Conservation (phyloP, 2,113 vertebrate genomes). For the Syngnathus floridae region DNA sequence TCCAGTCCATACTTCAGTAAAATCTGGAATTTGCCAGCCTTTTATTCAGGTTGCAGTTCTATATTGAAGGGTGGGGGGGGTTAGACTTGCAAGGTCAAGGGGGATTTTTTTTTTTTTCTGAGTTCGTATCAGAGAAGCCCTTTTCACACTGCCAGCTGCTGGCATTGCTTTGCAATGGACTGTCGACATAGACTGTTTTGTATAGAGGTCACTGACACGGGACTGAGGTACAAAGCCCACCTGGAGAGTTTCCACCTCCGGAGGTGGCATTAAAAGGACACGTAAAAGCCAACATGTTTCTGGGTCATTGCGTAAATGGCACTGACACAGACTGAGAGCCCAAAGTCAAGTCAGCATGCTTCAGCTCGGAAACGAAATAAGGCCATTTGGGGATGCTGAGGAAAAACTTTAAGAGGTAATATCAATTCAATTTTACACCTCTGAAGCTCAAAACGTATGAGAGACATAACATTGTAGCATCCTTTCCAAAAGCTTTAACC, state of each 20-base stretch:
- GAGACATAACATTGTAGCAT: not conserved
- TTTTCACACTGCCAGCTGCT: not conserved
- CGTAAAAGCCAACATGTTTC: not conserved
- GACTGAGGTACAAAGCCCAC: not conserved
- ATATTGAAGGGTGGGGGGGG: too few species aligned
- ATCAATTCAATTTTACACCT: not conserved
- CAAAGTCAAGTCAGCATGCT: too few species aligned
- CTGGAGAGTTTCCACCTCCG: not conserved
- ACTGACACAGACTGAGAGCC: not conserved
- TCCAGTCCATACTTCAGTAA: not conserved
- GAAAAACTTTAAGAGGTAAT: too few species aligned
- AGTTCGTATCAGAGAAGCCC: not conserved
- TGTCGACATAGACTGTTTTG: not conserved
- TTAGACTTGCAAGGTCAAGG: too few species aligned
- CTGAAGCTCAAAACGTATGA: not conserved
- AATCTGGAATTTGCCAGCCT: not conserved
- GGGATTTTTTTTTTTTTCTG: too few species aligned
- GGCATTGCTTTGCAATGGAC: too few species aligned
- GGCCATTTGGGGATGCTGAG: too few species aligned
- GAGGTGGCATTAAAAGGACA: not conserved
- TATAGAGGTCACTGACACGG: not conserved
- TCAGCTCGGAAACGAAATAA: too few species aligned
- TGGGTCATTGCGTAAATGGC: too few species aligned
- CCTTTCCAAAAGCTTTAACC: not conserved
- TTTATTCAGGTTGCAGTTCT: too few species aligned